Evolutionary conservation across 2,113 vertebrate species (phyloP), one percentile per base, ranked within the genome.

Genomic region (Anoplopoma fimbria): DNA sequence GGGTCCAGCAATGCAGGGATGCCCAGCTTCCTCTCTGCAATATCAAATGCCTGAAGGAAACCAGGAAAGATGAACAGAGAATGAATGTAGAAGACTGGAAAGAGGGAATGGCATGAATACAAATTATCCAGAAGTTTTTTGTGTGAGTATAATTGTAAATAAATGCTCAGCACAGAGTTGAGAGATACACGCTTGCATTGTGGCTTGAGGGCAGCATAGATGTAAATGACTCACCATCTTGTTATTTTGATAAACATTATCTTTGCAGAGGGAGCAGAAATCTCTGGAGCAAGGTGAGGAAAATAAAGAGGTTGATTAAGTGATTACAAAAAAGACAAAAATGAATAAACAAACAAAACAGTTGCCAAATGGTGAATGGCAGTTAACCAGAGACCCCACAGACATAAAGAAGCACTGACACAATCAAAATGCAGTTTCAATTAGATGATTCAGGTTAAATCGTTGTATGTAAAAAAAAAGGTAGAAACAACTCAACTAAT

Each of bases 181-280:
- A 25, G 6, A 63, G 14, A 36, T 2, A n/a, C 63, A 64, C 23
- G 47, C 13, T 31, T 65, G 10, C 25, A 64, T 2, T 62, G 42
- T 47, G 49, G 23, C 3, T 47, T 14, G 33, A 38, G 51, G 34
- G 65, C 2, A 33, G 75, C 40, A 42, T 0, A 9, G 27, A 62
- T 15, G 17, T 10, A 38, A 63, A 53, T 19, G 49, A 97, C 97
- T 97, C 88, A 98, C 97, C 97, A 97, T 92, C 63, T 91, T 95
- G 84, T 97, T 98, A 89, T 98, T 98, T 83, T 96, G 95, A 64
- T 96, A 97, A 82, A 95, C 86, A 29, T 97, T 95, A 70, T 96
- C 96, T 93, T 96, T 97, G 91, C 95, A 97, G 78, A 98, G 97
- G 5, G 96, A 97, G 78, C 95, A 91, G 87, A 97, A 97, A 82